Base-by-base conservation (phyloP, 2,113 vertebrate genomes). In the Corvus hawaiiensis region DNA sequence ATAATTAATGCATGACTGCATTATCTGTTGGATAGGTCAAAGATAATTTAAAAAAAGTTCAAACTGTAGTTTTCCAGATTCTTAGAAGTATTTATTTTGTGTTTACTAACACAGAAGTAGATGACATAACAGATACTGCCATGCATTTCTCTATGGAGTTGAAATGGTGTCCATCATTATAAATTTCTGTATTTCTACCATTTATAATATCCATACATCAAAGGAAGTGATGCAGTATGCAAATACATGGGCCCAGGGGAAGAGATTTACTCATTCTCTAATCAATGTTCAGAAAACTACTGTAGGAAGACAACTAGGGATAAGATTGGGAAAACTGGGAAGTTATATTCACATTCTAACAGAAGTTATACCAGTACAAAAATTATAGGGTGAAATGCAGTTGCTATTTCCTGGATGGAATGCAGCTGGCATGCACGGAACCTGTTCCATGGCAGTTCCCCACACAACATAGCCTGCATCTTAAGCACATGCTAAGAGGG, bases 341-440 rank as follows among this genome's bases (percentile, higher is more conserved):
- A 48, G 2, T 30, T n/a, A 54, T 6, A 75, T 33, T 61, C n/a
- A 33, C 24, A 26, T 75, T 82, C 61, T n/a, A 26, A 16, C 26
- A 58, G 18, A 61, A 67, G 16, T 46, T n/a, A 61, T 7, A 61
- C 6, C n/a, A 37, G 43, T 61, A 68, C 6, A 54, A 75, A 75
- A 75, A 59, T 14, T 44, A 67, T 3, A 26, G 23, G 10, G 5
- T 20, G 44, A 66, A 81, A 74, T 26, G 13, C 13, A n/a, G 11
- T 46, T 39, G 8, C 17, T 41, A 0, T 13, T 54, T 82, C 46
- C 54, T 16, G 24, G 28, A 39, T 18, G 28, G 33, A 75, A 54
- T 30, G 23, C 46, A 28, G 28, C 5, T 54, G 69, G 24, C 46
- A 39, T 12, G 19, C 39, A 67, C 0, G 0, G 23, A 44, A 52